Evolutionary conservation across 2,888 invertebrate species (phyloP), one percentile per base, ranked within the genome.

Genomic region (Leptogaster cylindrica): DNA sequence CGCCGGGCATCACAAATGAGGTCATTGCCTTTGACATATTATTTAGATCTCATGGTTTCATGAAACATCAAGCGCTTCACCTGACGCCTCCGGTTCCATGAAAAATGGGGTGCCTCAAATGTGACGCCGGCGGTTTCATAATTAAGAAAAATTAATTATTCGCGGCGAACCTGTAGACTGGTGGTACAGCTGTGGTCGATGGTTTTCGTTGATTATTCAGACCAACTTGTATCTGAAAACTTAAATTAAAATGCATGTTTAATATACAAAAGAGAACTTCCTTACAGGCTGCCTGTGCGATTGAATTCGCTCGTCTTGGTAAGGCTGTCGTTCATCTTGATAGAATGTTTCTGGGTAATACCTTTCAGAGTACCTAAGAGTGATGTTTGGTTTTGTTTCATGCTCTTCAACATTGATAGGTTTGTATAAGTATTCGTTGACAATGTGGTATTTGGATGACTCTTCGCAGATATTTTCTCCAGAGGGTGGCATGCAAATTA

Each of bases 401-500:
- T 89, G 89, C 78, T 93, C 93, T 75, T 92, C 91, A 71, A 89
- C 86, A 78, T 93, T 93, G 76, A 94, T 83, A 2, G 94, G 93
- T 75, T 92, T 89, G 85, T 95, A 95, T 20, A 95, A 84, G 80
- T 93, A 95, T 72, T 95, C 95, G 80, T 95, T 95, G 72, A 95
- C 93, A 77, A 95, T 93, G 79, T 94, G 93, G 79, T 89, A 95
- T 77, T 93, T 91, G 5, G 92, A 89, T 0, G 94, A 94, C 79
- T 91, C 91, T 74, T 91, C 89, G 82, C 95, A 95, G 75, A 90
- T 93, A 81, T 91, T 94, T 76, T 95, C 95, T 68, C 89, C 89
- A 23, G 89, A 90, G 3, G 93, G 93, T 2, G 94, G 94, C 91
- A 95, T 94, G 82, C 95, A 95, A 78, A 95, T 95, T 70, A 95